phyloP scores from a whole-genome alignment of 37 sponge, comb jelly and placozoan species.

The Hormiphora californensis region DNA sequence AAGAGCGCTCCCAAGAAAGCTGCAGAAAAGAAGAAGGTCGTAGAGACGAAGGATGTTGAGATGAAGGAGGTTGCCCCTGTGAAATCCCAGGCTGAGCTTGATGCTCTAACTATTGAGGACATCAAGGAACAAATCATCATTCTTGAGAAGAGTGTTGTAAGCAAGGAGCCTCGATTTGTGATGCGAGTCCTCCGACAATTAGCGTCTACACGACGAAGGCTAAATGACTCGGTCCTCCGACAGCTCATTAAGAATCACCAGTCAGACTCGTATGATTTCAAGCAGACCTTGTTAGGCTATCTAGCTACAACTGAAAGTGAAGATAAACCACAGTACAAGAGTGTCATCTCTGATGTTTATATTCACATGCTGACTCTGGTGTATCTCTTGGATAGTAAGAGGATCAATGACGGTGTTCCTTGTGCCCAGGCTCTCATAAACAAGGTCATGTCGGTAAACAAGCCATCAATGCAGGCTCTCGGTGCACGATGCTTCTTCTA shows the following conservation, averaged over 20 bases:
- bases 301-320: neutral
- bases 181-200: conserved; percentile 68
- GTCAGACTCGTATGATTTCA: conserved; percentile 52
- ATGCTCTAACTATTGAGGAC: conserved; percentile 62
- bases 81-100: conserved; percentile 17
- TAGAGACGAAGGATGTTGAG: neutral
- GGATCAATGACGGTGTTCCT: conserved; percentile 45
- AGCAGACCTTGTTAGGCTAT: neutral
- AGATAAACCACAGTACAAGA: conserved; percentile 14
- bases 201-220: conserved; percentile 64
- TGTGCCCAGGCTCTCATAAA: conserved; percentile 74
- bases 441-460: conserved; percentile 61
- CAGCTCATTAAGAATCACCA: conserved; percentile 57
- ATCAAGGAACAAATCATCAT: conserved; percentile 73
- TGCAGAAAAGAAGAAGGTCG: neutral
- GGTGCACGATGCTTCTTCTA: conserved; percentile 85
- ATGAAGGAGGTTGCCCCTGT: conserved; percentile 8
- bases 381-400: conserved; percentile 61
- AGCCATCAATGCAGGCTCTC: conserved; percentile 74
- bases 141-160: conserved; percentile 74
- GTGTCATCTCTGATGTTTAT: conserved; percentile 62
- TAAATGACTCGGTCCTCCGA: conserved; percentile 67
- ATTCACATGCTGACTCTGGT: conserved; percentile 76
- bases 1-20: neutral
- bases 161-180: conserved; percentile 82